Percentiles rank a stretch among this genome's conserved stretches.
phyloP scores from a whole-genome alignment of 2,888 invertebrate species.

The Tipula vernalis region DNA sequence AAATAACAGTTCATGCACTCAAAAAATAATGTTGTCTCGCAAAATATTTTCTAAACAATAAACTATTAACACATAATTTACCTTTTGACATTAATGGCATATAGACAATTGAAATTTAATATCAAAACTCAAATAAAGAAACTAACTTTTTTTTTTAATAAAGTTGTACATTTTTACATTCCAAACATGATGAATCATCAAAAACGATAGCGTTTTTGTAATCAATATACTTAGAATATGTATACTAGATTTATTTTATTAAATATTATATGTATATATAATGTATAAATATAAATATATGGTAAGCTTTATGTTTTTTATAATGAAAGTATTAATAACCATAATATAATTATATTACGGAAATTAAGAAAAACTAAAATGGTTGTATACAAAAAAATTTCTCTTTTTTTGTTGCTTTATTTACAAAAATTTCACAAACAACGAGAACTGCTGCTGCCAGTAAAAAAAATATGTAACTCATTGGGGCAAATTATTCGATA shows the following conservation, averaged over 20 bases:
- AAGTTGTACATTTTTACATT: not conserved
- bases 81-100: too few relatives aligned
- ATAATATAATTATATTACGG: not conserved
- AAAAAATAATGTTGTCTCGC: too few relatives aligned
- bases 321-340: not conserved
- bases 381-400: not conserved
- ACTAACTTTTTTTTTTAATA: too few relatives aligned
- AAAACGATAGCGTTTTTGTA: not conserved
- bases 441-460: not conserved
- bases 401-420: not conserved
- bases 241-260: not conserved
- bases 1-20: too few relatives aligned
- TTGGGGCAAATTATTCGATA: too few relatives aligned
- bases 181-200: not conserved
- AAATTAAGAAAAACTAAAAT: not conserved
- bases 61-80: too few relatives aligned
- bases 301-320: not conserved
- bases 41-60: too few relatives aligned
- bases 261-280: too few relatives aligned
- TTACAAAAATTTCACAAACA: not conserved
- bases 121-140: too few relatives aligned
- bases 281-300: too few relatives aligned
- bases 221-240: not conserved
- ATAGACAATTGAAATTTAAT: too few relatives aligned
- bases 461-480: not conserved